Evolutionary conservation across 2,113 vertebrate genomes (phyloP), one percentile per base, ranked within the genome.

Genomic region (Menidia beryllina): DNA sequence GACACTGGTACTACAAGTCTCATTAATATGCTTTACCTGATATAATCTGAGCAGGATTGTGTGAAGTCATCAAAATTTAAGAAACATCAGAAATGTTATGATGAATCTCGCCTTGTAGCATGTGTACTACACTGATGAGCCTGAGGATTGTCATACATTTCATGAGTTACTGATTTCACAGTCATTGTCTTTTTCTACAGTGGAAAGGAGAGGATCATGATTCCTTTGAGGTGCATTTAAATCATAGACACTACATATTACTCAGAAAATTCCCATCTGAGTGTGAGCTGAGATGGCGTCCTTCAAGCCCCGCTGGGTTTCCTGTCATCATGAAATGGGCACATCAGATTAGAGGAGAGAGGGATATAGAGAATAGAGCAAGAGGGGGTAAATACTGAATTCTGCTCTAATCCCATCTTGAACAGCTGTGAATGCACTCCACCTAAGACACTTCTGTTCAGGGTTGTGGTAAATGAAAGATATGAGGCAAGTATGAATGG

Each of bases 301-400:
- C 91, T 93, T 93, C 92, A 93, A 90, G 91, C 86, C 87, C 88
- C 49, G 69, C 88, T 88, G 86, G 87, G 75, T 90, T 87, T 85
- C 75, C 84, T 89, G 86, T 89, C 89, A 86, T 89, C 78, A 61
- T 86, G 85, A 88, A 85, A 91, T 89, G 83, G 89, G 83, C 86
- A 87, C 58, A 69, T 64, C 79, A 88, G 87, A 90, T 90, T 90
- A 89, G 70, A 34, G 52, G 66, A 69, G 72, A 62, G 64, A 63
- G 78, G 62, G 69, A 57, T 79, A 65, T 57, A 74, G 69, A 61
- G 67, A 72, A 79, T 78, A 72, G 68, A 72, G 48, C 56, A 38
- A 76, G 76, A 61, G 72, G 76, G 79, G 75, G 77, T 89, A 86
- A 89, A 89, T 84, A 83, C 85, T 82, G 73, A 90, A 87, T 89